Conservation (phyloP, 1,140 invertebrate genomes). For the Hycleus cichorii region DNA sequence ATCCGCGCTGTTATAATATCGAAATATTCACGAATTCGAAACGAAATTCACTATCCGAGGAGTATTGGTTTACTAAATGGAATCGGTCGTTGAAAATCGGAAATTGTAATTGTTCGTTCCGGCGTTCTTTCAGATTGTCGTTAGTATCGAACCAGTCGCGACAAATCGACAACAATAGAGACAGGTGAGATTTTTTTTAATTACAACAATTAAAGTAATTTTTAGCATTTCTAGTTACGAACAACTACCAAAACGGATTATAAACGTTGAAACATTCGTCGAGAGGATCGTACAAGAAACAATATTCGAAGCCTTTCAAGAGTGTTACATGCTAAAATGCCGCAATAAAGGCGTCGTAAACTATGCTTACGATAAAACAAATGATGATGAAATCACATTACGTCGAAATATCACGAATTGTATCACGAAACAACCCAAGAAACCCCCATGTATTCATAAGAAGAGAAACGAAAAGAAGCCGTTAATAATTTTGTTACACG, state of each 20-base stretch:
- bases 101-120: constrained; percentile 38
- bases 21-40: constrained; percentile 19
- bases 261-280: constrained; percentile 33
- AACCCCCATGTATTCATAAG: constrained; percentile 8
- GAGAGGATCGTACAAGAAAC: constrained; percentile 35
- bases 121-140: constrained; percentile 32
- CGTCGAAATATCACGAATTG: constrained; percentile 5
- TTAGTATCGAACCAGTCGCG: not conserved
- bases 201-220: not conserved
- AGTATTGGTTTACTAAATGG: constrained; percentile 41
- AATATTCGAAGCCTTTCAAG: constrained; percentile 36
- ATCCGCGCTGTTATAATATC: constrained; percentile 6
- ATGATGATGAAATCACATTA: constrained; percentile 24
- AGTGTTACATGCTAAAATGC: constrained; percentile 23
- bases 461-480: constrained; percentile 3
- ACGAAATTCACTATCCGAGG: constrained; percentile 34
- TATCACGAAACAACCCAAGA: constrained; percentile 6
- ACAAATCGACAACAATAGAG: not conserved
- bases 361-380: constrained; percentile 25
- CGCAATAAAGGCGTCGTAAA: constrained; percentile 24
- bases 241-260: constrained; percentile 23
- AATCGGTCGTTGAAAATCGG: constrained; percentile 32
- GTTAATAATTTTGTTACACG: constrained; percentile 59
- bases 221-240: constrained; percentile 19
- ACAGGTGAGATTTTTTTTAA: not conserved